Evolutionary conservation across 37 sponge, comb jelly and placozoan species (phyloP).

Genomic region (Axinella damicornis): DNA sequence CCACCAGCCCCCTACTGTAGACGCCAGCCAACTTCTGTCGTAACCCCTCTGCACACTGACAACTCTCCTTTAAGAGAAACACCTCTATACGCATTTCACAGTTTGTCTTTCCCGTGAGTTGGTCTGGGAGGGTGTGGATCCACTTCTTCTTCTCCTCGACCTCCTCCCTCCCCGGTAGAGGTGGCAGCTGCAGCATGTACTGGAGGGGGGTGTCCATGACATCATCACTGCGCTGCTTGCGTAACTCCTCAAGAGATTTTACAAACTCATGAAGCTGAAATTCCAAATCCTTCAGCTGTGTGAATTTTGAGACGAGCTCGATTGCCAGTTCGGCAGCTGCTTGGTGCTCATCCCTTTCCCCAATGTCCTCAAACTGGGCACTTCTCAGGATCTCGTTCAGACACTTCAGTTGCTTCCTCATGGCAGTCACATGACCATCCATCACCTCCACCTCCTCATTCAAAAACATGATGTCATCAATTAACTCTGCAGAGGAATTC

Average conservation of each 20-base stretch:
- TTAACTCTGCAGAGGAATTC: slow-evolving; percentile 18
- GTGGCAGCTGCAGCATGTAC: slow-evolving; percentile 75
- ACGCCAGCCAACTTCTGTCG: slow-evolving; percentile 7
- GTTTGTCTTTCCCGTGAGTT: slow-evolving; percentile 75
- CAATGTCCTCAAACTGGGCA: slow-evolving; percentile 62
- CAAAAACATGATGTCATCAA: slow-evolving; percentile 77
- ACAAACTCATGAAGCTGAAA: slow-evolving; percentile 35
- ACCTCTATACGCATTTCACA: slow-evolving; percentile 68
- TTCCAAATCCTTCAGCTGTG: slow-evolving; percentile 18
- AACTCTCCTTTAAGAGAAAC: slow-evolving; percentile 4
- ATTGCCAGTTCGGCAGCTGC: slow-evolving; percentile 31
- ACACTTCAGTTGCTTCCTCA: slow-evolving; percentile 12
- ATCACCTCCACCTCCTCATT: slow-evolving; percentile 68
- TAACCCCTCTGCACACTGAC: not conserved
- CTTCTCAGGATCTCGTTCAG: slow-evolving; percentile 33
- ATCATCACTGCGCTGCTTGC: not conserved
- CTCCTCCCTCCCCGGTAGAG: slow-evolving; percentile 26
- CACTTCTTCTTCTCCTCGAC: slow-evolving; percentile 18
- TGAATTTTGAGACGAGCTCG: slow-evolving; percentile 5
- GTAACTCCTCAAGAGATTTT: slow-evolving; percentile 10
- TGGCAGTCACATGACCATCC: slow-evolving; percentile 11
- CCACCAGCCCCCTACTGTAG: not conserved
- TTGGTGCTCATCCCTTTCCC: slow-evolving; percentile 40
- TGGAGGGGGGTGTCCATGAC: slow-evolving; percentile 42
- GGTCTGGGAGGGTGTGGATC: slow-evolving; percentile 70